These are phyloP conservation scores for Apodemus speciosus DNA, from an alignment of 2,113 vertebrate genomes.

Conservation along the genomic window DNA sequence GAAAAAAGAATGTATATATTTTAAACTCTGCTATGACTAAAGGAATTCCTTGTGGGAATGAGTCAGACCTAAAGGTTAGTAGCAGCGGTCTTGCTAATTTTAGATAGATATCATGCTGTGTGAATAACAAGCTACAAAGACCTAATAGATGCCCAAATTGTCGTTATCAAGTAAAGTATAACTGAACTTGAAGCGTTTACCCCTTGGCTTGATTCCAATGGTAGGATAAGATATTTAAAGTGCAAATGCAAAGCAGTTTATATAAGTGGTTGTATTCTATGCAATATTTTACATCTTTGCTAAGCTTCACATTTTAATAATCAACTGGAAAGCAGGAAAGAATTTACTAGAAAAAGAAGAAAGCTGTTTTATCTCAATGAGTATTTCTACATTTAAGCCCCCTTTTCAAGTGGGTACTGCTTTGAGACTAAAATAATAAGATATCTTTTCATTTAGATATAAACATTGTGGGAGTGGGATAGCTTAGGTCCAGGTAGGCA, in stretches of 20 bases:
- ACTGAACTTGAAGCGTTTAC: slow-evolving; percentile 50
- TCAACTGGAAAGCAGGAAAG: neutral
- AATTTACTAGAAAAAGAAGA: slow-evolving; percentile 40
- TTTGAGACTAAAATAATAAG: slow-evolving; percentile 30
- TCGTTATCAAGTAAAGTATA: slow-evolving; percentile 44
- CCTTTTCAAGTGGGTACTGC: neutral
- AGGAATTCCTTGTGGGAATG: slow-evolving; percentile 43
- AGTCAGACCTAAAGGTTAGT: slow-evolving; percentile 61
- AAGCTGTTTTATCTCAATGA: slow-evolving; percentile 42
- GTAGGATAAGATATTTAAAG: neutral
- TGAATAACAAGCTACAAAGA: slow-evolving; percentile 41
- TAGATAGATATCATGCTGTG: slow-evolving; percentile 35
- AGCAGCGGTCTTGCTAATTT: slow-evolving; percentile 48
- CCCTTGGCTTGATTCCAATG: slow-evolving; percentile 3
- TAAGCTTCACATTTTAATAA: slow-evolving; percentile 47
- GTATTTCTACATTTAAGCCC: neutral
- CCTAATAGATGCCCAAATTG: slow-evolving; percentile 25
- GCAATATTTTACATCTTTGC: slow-evolving; percentile 8
- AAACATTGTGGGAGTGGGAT: slow-evolving; percentile 6
- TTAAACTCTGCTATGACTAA: slow-evolving; percentile 54
- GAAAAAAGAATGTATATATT: neutral
- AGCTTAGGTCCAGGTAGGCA: neutral
- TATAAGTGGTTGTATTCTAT: neutral
- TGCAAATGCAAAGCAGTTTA: neutral
- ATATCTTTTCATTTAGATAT: slow-evolving; percentile 1